Evolutionary conservation across 92 coral and sea anemone species (phyloP), one percentile per base, ranked within the genome.

Genomic region (Epizoanthus rinbou): DNA sequence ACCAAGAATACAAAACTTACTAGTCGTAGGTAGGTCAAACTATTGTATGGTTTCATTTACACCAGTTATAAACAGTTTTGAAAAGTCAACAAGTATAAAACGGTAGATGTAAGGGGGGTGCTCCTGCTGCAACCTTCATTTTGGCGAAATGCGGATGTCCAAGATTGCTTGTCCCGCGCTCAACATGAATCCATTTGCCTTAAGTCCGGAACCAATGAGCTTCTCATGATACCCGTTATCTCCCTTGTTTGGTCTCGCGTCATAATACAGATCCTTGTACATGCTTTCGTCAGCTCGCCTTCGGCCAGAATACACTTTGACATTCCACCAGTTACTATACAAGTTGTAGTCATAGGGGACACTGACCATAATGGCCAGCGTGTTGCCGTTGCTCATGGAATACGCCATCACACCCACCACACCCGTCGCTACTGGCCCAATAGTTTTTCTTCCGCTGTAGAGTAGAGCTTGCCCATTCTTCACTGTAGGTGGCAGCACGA

Each of bases 301-400:
- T 0, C 24, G 15, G 21, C 93, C 93, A 43, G 15, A 2, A 58
- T 87, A 87, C 47, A 90, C 73, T 41, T 81, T 86, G n/a, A 69
- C 87, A 76, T 81, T 81, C 92, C 92, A 89, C 85, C 85, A 89
- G 90, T 90, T 90, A 3, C 25, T 0, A 80, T 87, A 76, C 73
- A 60, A 18, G 83, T 83, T 68, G 60, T 78, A 76, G 76, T 87
- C 90, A 57, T 21, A 87, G 1, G 93, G 91, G 53, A 90, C 88
- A 68, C 91, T 82, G 64, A 82, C 87, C 78, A 90, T 15, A 35
- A 90, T 35, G 5, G 64, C 90, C 17, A 90, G 85, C 14, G 93
- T 86, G 41, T 82, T 82, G 1, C 75, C 54, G 39, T 82, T 66
- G 57, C 74, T 47, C 74, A 90, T 69, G 69, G 21, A 52, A 64